phyloP scores from a whole-genome alignment of 2,113 vertebrate species.

The Clarias batrachus region DNA sequence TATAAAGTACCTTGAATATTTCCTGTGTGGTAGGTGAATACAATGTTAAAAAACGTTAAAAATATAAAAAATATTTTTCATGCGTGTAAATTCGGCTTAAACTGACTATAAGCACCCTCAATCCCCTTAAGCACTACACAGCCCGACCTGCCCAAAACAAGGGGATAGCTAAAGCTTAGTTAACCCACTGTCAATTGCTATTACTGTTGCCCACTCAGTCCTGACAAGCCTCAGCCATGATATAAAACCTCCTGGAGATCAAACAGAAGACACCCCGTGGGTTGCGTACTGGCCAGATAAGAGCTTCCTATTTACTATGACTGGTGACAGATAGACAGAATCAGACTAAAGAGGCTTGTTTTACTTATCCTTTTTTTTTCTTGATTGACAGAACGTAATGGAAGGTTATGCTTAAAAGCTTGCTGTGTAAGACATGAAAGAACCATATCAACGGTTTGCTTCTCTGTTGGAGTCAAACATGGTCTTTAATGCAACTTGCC shows the following conservation, averaged over 20 bases:
- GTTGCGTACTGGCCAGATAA: slow-evolving; percentile 67
- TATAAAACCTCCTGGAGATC: slow-evolving; percentile 72
- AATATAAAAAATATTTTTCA: background rate
- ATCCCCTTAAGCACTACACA: slow-evolving; percentile 44
- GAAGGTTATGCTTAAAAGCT: slow-evolving; percentile 55
- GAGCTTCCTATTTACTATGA: slow-evolving; percentile 73
- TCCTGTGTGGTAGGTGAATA: background rate
- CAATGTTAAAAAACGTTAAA: background rate
- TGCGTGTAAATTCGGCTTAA: slow-evolving; percentile 35
- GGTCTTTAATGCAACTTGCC: slow-evolving; percentile 47
- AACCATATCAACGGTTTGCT: slow-evolving; percentile 34
- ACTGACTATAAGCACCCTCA: slow-evolving; percentile 43
- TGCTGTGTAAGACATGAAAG: slow-evolving; percentile 41
- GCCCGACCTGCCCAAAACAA: slow-evolving; percentile 31
- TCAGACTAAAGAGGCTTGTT: slow-evolving; percentile 69
- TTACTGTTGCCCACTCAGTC: slow-evolving; percentile 54
- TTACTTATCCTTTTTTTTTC: slow-evolving; percentile 55
- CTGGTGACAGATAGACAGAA: slow-evolving; percentile 69
- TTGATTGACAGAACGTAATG: slow-evolving; percentile 62
- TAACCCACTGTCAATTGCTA: slow-evolving; percentile 38
- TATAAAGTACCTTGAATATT: background rate
- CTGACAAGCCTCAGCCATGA: slow-evolving; percentile 64
- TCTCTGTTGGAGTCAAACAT: slow-evolving; percentile 45
- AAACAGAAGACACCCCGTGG: slow-evolving; percentile 68
- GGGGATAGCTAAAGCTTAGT: slow-evolving; percentile 44